These are phyloP conservation scores for Harpagoxenus sublaevis DNA, from an alignment of 2,888 invertebrate species.

Conservation along the genomic window DNA sequence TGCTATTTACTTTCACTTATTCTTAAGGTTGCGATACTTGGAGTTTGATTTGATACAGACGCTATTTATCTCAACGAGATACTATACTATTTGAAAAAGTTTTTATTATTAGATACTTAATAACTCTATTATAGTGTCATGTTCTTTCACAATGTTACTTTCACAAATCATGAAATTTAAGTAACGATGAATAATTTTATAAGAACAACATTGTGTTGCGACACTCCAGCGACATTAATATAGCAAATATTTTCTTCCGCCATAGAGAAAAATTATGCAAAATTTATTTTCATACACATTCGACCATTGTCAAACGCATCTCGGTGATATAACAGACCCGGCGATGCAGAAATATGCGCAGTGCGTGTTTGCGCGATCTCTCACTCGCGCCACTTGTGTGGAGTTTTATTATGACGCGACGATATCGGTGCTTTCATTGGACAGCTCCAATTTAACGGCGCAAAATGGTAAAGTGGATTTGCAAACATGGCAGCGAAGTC, in stretches of 20 bases:
- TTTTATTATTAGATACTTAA: background rate
- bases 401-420: conserved; percentile 48
- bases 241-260: conserved; percentile 20
- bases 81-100: background rate
- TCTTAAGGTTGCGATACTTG: background rate
- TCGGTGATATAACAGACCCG: background rate
- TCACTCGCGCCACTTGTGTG: conserved; percentile 35
- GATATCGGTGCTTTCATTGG: conserved; percentile 48
- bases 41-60: background rate
- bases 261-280: conserved; percentile 25
- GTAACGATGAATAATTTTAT: conserved; percentile 18
- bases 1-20: background rate
- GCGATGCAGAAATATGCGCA: conserved; percentile 27
- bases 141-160: conserved; percentile 1
- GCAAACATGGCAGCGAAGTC: conserved; percentile 43
- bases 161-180: conserved; percentile 9
- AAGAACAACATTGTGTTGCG: background rate
- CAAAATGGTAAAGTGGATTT: conserved; percentile 53
- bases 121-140: background rate
- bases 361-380: conserved; percentile 16
- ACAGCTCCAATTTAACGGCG: conserved; percentile 45
- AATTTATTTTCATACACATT: conserved; percentile 27
- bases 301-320: conserved; percentile 21
- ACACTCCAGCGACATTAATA: conserved; percentile 6
- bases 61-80: background rate